Base-by-base conservation (phyloP, 2,888 invertebrate genomes). In the Ptycholaimellus sp. region DNA sequence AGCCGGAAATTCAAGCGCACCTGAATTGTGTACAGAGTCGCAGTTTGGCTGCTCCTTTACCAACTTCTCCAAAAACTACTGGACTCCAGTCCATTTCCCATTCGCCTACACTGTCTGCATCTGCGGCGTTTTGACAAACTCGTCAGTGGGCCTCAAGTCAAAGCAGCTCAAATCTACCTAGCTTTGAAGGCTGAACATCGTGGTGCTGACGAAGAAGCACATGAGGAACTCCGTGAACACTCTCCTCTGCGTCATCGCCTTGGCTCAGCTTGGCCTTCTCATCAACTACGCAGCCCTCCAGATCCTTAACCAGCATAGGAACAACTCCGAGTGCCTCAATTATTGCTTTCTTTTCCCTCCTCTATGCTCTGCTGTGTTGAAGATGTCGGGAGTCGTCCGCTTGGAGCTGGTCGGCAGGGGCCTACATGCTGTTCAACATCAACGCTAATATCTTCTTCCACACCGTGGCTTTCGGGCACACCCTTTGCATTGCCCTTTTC, bases 391-490 rank as follows among this genome's bases (percentile, higher is more conserved):
- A n/a, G n/a, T n/a, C n/a, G n/a, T n/a, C n/a, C n/a, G n/a, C 22
- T 9, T 33, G 33, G 33, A 21, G n/a, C 4, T 16, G 6, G 9
- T 20, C 11, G 17, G 33, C 21, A 5, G 30, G 32, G 13, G 7
- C 5, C 17, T 39, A 28, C 39, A 37, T 25, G 17, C 16, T 7
- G 25, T 13, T 36, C 36, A 39, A 39, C 28, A 36, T 39, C 20
- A 39, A 32, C 20, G 13, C 36, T 5, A 39, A 23, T 32, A 27
- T 39, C 6, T 36, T 35, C 4, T 39, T 39, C 30, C 39, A 39
- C 28, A 31, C 39, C 9, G 48, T 46, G 11, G 51, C 50, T 7
- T 47, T 51, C 39, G 39, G 41, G n/a, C 50, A 49, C 22, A 51
- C 50, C 16, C 44, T 51, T 17, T 44, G 46, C 14, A 42, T 51